These are phyloP conservation scores for Scolopax rusticola DNA, from an alignment of 2,797 vertebrate species.

Conservation along the genomic window DNA sequence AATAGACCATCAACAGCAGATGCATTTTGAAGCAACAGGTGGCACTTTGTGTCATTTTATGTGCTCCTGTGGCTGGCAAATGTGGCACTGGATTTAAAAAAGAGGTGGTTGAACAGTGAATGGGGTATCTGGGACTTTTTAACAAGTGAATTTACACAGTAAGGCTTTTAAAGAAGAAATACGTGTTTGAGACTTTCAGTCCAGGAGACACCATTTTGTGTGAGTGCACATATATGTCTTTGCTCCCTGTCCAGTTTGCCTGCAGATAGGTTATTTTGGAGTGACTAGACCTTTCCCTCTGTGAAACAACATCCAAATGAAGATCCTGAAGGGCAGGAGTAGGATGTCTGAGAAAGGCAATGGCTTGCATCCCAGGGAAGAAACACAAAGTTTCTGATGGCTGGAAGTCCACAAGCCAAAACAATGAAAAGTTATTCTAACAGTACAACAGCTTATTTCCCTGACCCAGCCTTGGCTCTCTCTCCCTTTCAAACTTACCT, in stretches of 20 bases:
- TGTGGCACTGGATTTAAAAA: background rate
- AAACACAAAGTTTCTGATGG: background rate
- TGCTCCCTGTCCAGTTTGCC: background rate
- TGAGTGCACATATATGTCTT: background rate
- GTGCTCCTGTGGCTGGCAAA: background rate
- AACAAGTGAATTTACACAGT: background rate
- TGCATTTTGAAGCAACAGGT: background rate
- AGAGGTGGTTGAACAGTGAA: background rate
- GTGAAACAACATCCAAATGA: background rate
- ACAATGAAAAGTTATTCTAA: background rate
- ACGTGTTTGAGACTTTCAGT: background rate
- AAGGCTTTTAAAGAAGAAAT: background rate
- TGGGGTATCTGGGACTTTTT: background rate
- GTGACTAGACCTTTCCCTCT: background rate
- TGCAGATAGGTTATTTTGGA: background rate
- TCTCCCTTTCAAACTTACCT: background rate
- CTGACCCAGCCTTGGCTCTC: background rate
- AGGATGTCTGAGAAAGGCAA: background rate
- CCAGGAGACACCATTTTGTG: background rate
- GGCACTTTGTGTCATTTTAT: background rate
- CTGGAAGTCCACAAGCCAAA: background rate
- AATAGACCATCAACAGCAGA: background rate
- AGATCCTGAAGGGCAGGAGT: background rate
- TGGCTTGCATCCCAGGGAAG: background rate
- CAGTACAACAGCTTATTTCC: background rate